Conservation (phyloP, 2,797 vertebrate species). For the Orestias chungarensis region DNA sequence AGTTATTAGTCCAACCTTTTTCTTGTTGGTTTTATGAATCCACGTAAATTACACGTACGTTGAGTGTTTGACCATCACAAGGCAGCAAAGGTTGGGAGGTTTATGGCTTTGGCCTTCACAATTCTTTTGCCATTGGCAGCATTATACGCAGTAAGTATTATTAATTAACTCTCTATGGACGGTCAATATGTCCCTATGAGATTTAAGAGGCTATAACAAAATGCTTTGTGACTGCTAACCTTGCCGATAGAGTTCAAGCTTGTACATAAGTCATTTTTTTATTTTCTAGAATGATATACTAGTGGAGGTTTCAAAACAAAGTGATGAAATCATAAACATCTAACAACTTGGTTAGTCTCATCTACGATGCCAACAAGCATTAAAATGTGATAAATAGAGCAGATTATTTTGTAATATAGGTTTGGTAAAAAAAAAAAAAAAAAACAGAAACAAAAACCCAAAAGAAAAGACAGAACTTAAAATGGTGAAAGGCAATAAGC, state of each 20-base stretch:
- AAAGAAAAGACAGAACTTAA: neutral
- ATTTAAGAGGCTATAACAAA: slow-evolving; percentile 75
- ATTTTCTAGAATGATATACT: slow-evolving; percentile 29
- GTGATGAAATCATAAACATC: too few species aligned
- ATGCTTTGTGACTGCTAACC: slow-evolving; percentile 49
- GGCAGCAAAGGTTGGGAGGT: slow-evolving; percentile 49
- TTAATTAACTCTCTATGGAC: slow-evolving; percentile 79
- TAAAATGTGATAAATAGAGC: too few species aligned
- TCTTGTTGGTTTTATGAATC: neutral
- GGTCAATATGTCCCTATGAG: slow-evolving; percentile 71
- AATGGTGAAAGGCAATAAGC: too few species aligned
- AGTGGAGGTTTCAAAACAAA: neutral
- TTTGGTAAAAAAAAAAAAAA: neutral
- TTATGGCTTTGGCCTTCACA: slow-evolving; percentile 53
- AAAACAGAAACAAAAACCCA: neutral
- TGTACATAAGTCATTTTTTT: slow-evolving; percentile 67
- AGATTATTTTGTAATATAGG: too few species aligned
- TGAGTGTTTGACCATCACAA: slow-evolving; percentile 27
- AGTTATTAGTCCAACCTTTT: neutral
- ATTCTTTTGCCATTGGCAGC: slow-evolving; percentile 60
- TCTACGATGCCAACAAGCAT: too few species aligned
- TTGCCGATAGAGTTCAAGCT: slow-evolving; percentile 54
- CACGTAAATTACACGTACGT: neutral
- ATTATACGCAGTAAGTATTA: slow-evolving; percentile 77
- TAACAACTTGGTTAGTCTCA: too few species aligned